These are phyloP conservation scores for Tursiops truncatus DNA, from an alignment of 2,113 vertebrate genomes.

Conservation along the genomic window DNA sequence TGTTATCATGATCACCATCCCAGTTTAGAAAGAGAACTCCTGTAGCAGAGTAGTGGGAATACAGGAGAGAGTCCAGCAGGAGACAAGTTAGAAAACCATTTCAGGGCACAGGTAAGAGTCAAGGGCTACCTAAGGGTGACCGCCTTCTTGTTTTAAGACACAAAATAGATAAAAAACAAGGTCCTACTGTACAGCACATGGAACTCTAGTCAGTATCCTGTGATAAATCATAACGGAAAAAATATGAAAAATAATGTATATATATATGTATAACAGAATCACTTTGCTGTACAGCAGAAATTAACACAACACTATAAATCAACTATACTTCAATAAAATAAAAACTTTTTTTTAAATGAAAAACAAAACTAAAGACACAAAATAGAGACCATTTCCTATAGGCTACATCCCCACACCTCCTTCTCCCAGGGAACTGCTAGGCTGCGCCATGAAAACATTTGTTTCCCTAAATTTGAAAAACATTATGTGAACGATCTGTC, in stretches of 20 bases:
- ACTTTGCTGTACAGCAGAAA: not conserved
- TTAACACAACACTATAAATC: not conserved
- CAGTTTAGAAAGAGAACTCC: not conserved
- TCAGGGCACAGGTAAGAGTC: not conserved
- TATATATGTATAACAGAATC: not conserved
- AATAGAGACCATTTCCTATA: not conserved
- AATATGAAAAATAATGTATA: not conserved
- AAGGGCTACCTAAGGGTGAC: not conserved
- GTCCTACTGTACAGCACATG: not conserved
- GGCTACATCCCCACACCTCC: rapidly evolving
- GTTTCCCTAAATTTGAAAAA: not conserved
- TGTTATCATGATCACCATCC: not conserved
- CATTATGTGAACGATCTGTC: not conserved
- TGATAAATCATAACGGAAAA: not conserved
- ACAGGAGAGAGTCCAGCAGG: not conserved
- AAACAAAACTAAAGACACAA: not conserved
- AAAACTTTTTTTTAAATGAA: not conserved
- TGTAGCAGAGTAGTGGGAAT: not conserved
- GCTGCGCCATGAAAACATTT: not conserved
- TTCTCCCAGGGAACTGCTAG: not conserved
- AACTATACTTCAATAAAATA: not conserved
- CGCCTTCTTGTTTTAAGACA: not conserved
- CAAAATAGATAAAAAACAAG: not conserved
- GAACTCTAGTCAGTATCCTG: not conserved
- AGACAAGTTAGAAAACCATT: not conserved